Evolutionary conservation across 2,888 invertebrate species (phyloP), one percentile per base, ranked within the genome.

Genomic region (Eilema depressum): DNA sequence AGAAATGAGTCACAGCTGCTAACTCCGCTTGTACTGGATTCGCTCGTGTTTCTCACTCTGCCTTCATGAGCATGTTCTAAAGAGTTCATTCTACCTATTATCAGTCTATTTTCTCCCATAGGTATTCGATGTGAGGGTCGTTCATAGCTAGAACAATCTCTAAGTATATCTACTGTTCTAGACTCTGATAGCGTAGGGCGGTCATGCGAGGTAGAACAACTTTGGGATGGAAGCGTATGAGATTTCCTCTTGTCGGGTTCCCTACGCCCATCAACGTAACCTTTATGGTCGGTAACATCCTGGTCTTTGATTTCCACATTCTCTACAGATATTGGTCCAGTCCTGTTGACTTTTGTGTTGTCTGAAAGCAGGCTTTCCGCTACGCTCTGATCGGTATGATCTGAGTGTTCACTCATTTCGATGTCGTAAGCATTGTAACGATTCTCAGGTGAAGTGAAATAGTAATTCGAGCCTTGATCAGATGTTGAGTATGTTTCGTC

Each of bases 11-110:
- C 98, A 83, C 97, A 97, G 70, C 98, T 98, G 91, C 98, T 97
- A 28, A 98, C 97, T 60, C 98, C 98, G 75, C 98, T 98, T 0
- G 97, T 98, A 71, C 97, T 97, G 2, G 98, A 98, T 86, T 98
- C 98, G n/a, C 95, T 95, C 0, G 94, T 95, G 74, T 95, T 95
- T 74, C 95, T 89, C 53, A 94, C 93, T 65, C 95, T 84, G 3
- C 94, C 94, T 74, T 95, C 95, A 56, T 92, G 91, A 3, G 90
- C 85, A 63, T 93, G 90, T 20, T 95, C 95, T 61, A 93, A 74
- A 1, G 95, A 94, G 72, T 93, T 94, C 88, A 94, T 91, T 74
- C 95, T 86, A 0, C 91, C 92, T 47, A 92, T 85, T 64, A 91
- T 41, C 59, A 91, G 79, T 74, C 92, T 88, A 75, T 89, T 92